Base-by-base conservation (phyloP, 2,113 vertebrate species). In the cattle (Bos taurus) region DNA sequence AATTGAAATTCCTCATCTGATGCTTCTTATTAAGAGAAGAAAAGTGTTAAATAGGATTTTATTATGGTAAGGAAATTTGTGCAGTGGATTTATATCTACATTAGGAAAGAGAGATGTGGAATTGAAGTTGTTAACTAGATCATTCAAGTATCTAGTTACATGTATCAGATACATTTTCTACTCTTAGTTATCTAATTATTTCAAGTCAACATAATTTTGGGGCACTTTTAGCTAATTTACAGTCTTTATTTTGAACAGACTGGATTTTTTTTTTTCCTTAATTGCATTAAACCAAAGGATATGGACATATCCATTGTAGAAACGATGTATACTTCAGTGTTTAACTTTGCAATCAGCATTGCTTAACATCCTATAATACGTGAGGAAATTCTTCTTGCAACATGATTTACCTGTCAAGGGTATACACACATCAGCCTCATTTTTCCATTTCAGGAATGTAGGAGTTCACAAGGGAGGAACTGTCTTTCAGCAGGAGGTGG, bases 21-120 rank as follows among this genome's bases (percentile, higher is more conserved):
- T 59, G n/a, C 13, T 71, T 91, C 86, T 95, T 90, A 95, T 93
- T 97, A 46, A 97, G 92, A 94, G 48, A 71, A 85, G 17, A 46
- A 91, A 95, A 89, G 36, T 64, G 64, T 87, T 93, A 87, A 90
- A 57, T 81, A 57, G 52, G 19, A 90, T 94, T 91, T 97, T 96
- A 56, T 85, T 85, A 54, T 80, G 16, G 6, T 95, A 57, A 92
- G 78, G 94, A 94, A 91, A 89, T 3, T 7, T 86, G 40, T 88
- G 36, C 4, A 60, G 10, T 5, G 3, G 52, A 92, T 50, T 95
- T 46, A 81, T 77, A 56, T 84, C 81, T 85, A 93, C 40, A 25
- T 83, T 78, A 88, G 64, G 78, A 77, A 96, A 77, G 15, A 77
- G n/a, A 56, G 40, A 59, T 64, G 25, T 52, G 71, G 94, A 82